A percentile compares a stretch with the other conserved stretches of the same genome.
phyloP scores from a whole-genome alignment of 2,888 invertebrate genomes.

The Cephalotes varians region DNA sequence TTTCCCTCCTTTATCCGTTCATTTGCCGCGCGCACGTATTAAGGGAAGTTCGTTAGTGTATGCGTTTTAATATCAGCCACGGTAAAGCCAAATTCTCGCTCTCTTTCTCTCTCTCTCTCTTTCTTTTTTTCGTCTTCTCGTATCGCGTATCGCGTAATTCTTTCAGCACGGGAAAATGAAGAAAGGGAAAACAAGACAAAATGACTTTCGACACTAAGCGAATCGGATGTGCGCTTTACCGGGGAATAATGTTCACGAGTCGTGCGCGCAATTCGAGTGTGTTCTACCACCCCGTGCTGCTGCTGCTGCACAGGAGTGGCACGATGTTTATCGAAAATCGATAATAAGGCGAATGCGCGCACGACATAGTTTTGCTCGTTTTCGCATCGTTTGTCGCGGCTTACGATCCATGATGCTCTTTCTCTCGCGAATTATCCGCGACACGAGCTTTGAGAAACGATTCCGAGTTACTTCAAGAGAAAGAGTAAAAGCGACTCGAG shows the following conservation, averaged over 20 bases:
- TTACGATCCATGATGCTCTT: constrained; percentile 46
- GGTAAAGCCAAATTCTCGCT: constrained; percentile 70
- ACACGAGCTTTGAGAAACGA: constrained; percentile 33
- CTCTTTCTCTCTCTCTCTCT: neutral
- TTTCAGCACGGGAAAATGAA: constrained; percentile 24
- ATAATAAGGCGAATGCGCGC: constrained; percentile 51
- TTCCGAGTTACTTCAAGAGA: constrained; percentile 14
- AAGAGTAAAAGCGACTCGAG: neutral
- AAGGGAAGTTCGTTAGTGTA: constrained; percentile 73
- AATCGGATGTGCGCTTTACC: constrained; percentile 50
- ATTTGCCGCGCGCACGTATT: constrained; percentile 64
- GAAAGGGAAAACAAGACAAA: constrained; percentile 8
- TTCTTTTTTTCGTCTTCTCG: neutral
- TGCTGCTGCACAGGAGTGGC: neutral
- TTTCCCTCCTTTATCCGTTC: constrained; percentile 56
- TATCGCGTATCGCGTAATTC: constrained; percentile 12
- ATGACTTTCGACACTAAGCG: constrained; percentile 41
- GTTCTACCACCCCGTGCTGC: neutral
- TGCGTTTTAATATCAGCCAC: constrained; percentile 78
- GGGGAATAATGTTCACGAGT: constrained; percentile 32
- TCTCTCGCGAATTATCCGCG: constrained; percentile 32
- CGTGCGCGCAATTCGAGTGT: constrained; percentile 54
- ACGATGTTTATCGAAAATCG: constrained; percentile 56
- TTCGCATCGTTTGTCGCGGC: constrained; percentile 46
- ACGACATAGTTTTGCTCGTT: constrained; percentile 45